A percentile compares a stretch with the other conserved stretches of the same genome.
Evolutionary conservation across 2,113 vertebrate genomes (phyloP).

Genomic region (Geococcyx californianus): DNA sequence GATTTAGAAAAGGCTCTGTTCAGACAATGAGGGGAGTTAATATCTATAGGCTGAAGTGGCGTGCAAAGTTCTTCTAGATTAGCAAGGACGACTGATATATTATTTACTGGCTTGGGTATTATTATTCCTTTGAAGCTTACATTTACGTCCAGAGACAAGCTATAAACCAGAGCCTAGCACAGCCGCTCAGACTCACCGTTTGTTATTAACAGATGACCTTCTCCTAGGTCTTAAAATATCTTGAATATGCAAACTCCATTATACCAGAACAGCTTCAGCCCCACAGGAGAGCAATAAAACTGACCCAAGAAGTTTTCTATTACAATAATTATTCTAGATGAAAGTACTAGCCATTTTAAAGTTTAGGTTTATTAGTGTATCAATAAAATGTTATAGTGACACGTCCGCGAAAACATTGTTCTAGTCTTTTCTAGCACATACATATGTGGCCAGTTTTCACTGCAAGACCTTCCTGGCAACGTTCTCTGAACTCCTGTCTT

Average conservation of each 20-base stretch:
- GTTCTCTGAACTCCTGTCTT: background rate
- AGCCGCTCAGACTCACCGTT: background rate
- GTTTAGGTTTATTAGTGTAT: background rate
- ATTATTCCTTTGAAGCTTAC: conserved; percentile 13
- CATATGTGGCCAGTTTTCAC: background rate
- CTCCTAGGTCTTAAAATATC: conserved; percentile 8
- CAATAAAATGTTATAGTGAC: background rate
- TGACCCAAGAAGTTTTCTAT: background rate
- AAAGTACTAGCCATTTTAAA: conserved; percentile 12
- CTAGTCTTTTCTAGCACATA: background rate
- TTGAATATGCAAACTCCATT: conserved; percentile 48
- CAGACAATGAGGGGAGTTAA: background rate
- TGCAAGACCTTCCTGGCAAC: background rate
- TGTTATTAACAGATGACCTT: conserved; percentile 46
- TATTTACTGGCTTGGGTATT: conserved; percentile 23
- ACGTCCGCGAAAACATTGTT: background rate
- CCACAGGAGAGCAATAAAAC: conserved; percentile 38
- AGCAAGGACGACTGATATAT: background rate
- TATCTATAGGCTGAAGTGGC: background rate
- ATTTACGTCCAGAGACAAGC: conserved; percentile 25
- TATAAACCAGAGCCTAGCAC: background rate
- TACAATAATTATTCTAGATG: conserved; percentile 7
- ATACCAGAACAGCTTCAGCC: conserved; percentile 37
- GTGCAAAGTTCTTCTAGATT: conserved; percentile 16
- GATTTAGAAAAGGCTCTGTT: conserved; percentile 53